These are phyloP conservation scores for Alfaro cultratus DNA, from an alignment of 2,797 vertebrate genomes.

Conservation along the genomic window DNA sequence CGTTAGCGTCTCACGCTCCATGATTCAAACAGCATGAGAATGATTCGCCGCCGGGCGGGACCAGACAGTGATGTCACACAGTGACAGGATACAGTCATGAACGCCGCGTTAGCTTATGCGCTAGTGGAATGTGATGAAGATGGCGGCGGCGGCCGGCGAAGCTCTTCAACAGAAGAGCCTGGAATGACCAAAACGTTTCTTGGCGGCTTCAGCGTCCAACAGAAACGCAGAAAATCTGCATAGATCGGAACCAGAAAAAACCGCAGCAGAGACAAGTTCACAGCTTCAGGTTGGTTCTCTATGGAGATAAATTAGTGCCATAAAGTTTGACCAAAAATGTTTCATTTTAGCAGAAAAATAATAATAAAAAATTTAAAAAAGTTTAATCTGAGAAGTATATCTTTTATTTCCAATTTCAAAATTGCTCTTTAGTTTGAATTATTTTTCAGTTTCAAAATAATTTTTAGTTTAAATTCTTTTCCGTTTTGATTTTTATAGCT, in stretches of 20 bases:
- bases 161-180: conserved; percentile 9
- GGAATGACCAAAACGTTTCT: conserved; percentile 18
- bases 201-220: no score
- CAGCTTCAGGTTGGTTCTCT: conserved; percentile 39
- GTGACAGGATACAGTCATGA: conserved; percentile 84
- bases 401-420: no score
- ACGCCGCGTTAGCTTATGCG: conserved; percentile 68
- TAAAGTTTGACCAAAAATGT: no score
- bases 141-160: background rate
- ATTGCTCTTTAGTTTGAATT: no score
- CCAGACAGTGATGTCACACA: conserved; percentile 88
- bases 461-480: no score
- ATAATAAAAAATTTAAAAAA: no score
- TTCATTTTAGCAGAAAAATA: no score
- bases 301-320: no score
- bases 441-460: no score
- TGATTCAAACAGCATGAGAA: conserved; percentile 74
- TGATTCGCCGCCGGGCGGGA: conserved; percentile 75
- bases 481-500: no score
- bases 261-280: conserved; percentile 44
- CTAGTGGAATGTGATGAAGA: conserved; percentile 84
- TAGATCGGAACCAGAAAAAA: conserved; percentile 11
- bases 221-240: no score
- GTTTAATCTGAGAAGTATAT: no score
- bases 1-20: conserved; percentile 61